Evolutionary conservation across 2,113 vertebrate species (phyloP).

Genomic region (Lepisosteus osseus): DNA sequence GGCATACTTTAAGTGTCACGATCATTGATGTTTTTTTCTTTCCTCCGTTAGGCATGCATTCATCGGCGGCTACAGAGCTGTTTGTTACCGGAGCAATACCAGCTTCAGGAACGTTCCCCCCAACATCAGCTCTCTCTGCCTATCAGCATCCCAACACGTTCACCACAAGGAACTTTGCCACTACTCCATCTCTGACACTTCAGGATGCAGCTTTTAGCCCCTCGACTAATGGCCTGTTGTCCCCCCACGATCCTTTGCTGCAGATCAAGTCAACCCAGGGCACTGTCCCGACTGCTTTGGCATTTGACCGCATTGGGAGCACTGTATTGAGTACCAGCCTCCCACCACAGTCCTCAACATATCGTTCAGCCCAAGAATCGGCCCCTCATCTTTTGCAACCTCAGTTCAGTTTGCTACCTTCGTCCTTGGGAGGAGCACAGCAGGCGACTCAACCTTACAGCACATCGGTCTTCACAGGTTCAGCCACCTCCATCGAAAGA

Average conservation of each 20-base stretch:
- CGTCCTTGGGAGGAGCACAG: slow-evolving; percentile 74
- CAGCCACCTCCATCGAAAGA: slow-evolving; percentile 87
- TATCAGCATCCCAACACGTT: slow-evolving; percentile 90
- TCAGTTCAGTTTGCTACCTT: slow-evolving; percentile 87
- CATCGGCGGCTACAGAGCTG: slow-evolving; percentile 81
- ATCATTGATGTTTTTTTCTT: too few species aligned
- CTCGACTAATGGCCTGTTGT: slow-evolving; percentile 86
- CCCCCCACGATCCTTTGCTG: slow-evolving; percentile 80
- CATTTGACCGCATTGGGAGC: slow-evolving; percentile 83
- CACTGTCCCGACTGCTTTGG: slow-evolving; percentile 79
- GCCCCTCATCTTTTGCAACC: slow-evolving; percentile 95
- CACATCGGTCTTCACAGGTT: slow-evolving; percentile 83
- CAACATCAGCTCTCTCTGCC: slow-evolving; percentile 78
- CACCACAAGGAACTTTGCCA: slow-evolving; percentile 82
- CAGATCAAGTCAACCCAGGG: slow-evolving; percentile 89
- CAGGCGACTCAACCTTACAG: slow-evolving; percentile 79
- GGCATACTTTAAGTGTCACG: too few species aligned
- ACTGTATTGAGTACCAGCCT: slow-evolving; percentile 76
- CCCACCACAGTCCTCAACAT: slow-evolving; percentile 94
- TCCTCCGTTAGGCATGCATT: slow-evolving; percentile 79
- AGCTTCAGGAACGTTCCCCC: slow-evolving; percentile 86
- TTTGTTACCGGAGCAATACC: slow-evolving; percentile 92
- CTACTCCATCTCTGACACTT: slow-evolving; percentile 81
- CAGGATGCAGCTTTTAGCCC: slow-evolving; percentile 87
- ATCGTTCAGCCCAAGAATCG: slow-evolving; percentile 96